Percentiles rank a stretch among this genome's conserved stretches.
Evolutionary conservation across 2,888 invertebrate genomes (phyloP).

Genomic region (Diplazon laetatorius): DNA sequence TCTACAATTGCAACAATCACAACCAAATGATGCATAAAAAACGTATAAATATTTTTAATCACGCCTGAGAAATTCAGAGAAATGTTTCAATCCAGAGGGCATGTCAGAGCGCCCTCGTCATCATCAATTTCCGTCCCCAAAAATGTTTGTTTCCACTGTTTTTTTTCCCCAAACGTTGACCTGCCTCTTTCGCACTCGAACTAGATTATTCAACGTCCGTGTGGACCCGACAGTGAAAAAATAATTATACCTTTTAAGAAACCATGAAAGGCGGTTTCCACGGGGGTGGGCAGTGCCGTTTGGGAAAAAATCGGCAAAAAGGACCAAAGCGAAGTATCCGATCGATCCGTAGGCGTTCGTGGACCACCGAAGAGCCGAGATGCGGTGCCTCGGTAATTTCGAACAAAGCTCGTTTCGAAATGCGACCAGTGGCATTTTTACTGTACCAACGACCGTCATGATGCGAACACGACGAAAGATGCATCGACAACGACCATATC

Average conservation of each 20-base stretch:
- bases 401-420: background rate
- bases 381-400: background rate
- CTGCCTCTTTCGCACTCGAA: conserved; percentile 13
- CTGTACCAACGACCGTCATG: too few relatives aligned
- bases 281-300: background rate
- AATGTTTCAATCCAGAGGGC: too few relatives aligned
- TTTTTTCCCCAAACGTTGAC: background rate
- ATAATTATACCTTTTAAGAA: background rate
- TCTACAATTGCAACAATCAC: too few relatives aligned
- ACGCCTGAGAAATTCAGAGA: too few relatives aligned
- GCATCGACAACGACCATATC: too few relatives aligned
- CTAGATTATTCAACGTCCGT: conserved; percentile 14
- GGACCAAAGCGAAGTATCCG: conserved; percentile 6
- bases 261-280: conserved; percentile 4
- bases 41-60: too few relatives aligned
- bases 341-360: conserved; percentile 18
- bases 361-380: conserved; percentile 4
- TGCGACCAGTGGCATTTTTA: conserved; percentile 16
- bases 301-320: conserved; percentile 47
- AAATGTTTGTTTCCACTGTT: background rate
- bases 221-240: conserved; percentile 1
- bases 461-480: conserved; percentile 9
- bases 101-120: background rate
- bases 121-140: conserved; percentile 27
- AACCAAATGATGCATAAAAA: too few relatives aligned